Evolutionary conservation across 2,888 invertebrate genomes (phyloP).

Genomic region (Calliopum simillimum): DNA sequence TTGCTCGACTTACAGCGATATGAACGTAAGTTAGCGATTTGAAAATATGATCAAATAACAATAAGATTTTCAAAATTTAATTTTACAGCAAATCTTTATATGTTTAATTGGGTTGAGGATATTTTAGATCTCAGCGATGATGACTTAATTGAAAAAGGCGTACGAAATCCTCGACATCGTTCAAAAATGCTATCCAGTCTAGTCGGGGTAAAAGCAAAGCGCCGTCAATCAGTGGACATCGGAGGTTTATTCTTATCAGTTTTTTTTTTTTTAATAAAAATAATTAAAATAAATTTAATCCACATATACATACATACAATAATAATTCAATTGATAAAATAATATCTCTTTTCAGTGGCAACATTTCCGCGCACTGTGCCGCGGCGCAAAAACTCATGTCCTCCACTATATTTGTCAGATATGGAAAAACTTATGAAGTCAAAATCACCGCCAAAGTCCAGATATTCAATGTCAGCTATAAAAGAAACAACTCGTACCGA

Average conservation of each 20-base stretch:
- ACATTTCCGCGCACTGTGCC: conserved; percentile 44
- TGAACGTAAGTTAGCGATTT: conserved; percentile 53
- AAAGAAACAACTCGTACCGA: too few relatives aligned
- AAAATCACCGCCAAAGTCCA: conserved; percentile 13
- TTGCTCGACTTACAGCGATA: conserved; percentile 73
- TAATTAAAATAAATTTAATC: neutral
- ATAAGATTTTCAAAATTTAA: neutral
- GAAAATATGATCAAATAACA: conserved; percentile 46
- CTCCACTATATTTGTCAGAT: conserved; percentile 49
- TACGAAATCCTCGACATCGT: conserved; percentile 74
- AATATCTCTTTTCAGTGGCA: conserved; percentile 34
- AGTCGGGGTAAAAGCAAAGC: conserved; percentile 73
- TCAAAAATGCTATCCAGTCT: conserved; percentile 75
- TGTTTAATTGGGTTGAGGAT: conserved; percentile 56
- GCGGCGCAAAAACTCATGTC: conserved; percentile 56
- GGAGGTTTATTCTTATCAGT: conserved; percentile 52
- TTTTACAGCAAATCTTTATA: conserved; percentile 54
- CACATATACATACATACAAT: too few relatives aligned
- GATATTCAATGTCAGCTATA: neutral
- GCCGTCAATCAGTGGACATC: conserved; percentile 68
- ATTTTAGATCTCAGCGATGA: conserved; percentile 64
- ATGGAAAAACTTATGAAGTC: conserved; percentile 18
- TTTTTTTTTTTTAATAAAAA: neutral
- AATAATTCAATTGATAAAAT: too few relatives aligned
- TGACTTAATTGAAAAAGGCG: conserved; percentile 73